Base-by-base conservation (phyloP, 2,888 invertebrate genomes). In the Coecobrya sp. region DNA sequence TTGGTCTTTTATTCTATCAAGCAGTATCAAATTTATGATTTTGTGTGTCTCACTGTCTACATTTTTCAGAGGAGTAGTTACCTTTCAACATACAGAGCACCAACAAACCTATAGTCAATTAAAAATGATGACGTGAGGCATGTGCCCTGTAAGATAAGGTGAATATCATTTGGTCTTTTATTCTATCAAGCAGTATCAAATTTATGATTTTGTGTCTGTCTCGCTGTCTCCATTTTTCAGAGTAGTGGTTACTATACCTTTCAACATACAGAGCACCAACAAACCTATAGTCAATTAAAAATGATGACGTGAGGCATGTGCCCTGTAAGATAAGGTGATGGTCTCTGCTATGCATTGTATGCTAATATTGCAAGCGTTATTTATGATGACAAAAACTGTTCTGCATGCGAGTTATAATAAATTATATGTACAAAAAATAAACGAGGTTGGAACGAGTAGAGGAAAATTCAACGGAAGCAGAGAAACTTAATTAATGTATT, bases 301-400 rank as follows among this genome's bases (percentile, higher is more conserved):
- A 62, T 25, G 82, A 92, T 92, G 92, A 68, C 92, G 76, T 45
- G 82, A 36, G 87, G 82, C 92, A 81, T 92, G 92, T 92, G 87
- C 87, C 84, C 55, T 88, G 22, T 70, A 65, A 62, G 84, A 92
- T 87, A 92, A 84, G 81, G 49, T 92, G 92, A 7, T 86, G 73
- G 59, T 82, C 82, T 90, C 65, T 85, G n/a, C n/a, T n/a, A n/a
- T n/a, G n/a, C n/a, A n/a, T n/a, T 65, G 11, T 27, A 25, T 86
- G 42, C 59, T 42, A 7, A 5, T 13, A 65, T 13, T 27, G 13
- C 70, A n/a, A 45, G 49, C 0, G 30, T 76, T 49, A 76, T 76
- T 76, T 49, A 76, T 76, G 76, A 76, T 8, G 49, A 25, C 76
- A 13, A 22, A 5, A 8, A 22, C 8, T 25, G n/a, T n/a, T 45